Conservation (phyloP, 2,797 vertebrate genomes). For the Lycodopsis pacificus region DNA sequence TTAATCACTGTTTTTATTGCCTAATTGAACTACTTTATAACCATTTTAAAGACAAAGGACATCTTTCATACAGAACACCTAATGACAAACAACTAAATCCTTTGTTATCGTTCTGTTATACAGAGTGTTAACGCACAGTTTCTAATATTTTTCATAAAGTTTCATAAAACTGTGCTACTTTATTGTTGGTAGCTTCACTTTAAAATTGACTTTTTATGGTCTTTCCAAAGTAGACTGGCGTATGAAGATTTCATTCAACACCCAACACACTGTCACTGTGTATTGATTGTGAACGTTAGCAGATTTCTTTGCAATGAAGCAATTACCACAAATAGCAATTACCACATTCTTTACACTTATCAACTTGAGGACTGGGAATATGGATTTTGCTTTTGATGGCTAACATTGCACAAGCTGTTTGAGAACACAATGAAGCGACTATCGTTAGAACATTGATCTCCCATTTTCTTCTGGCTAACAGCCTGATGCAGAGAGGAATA, state of each 20-base stretch:
- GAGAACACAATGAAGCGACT: conserved; percentile 47
- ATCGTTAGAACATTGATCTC: conserved; percentile 62
- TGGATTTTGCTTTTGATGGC: conserved; percentile 67
- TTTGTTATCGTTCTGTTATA: not conserved
- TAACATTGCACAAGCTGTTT: conserved; percentile 53
- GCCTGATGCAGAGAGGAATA: conserved; percentile 45
- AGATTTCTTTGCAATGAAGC: conserved; percentile 51
- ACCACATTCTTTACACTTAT: conserved; percentile 67
- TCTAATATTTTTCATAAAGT: not conserved
- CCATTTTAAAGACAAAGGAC: not conserved
- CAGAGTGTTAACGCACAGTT: not conserved
- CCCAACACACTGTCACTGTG: not conserved
- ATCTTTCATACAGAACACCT: not conserved
- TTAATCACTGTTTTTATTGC: not conserved
- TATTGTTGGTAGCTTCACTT: conserved; percentile 18
- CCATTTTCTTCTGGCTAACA: conserved; percentile 42
- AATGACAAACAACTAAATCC: not conserved
- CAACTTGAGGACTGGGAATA: conserved; percentile 57
- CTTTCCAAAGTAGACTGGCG: conserved; percentile 26
- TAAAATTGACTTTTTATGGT: conserved; percentile 25
- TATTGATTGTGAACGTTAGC: conserved; percentile 56
- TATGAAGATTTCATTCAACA: conserved; percentile 35
- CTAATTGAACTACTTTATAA: not conserved
- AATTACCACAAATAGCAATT: conserved; percentile 68
- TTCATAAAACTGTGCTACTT: not conserved